Evolutionary conservation across 2,888 invertebrate genomes (phyloP).

Genomic region (Eledone cirrhosa): DNA sequence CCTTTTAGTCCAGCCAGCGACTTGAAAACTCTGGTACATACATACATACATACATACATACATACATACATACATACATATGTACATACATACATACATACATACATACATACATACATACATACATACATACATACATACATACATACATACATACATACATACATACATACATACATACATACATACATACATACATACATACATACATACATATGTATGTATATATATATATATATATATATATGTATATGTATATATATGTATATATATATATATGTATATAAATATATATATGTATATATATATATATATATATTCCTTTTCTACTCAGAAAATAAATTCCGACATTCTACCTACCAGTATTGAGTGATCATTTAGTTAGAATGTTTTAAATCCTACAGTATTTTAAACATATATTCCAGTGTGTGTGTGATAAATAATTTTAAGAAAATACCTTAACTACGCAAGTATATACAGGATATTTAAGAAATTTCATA

Average conservation of each 20-base stretch:
- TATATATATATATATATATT: too few relatives aligned
- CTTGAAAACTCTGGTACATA: too few relatives aligned
- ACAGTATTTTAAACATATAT: not conserved
- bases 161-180: not conserved
- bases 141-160: not conserved
- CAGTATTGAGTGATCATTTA: too few relatives aligned
- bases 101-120: not conserved
- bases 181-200: not conserved
- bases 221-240: constrained; percentile 14
- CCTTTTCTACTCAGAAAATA: too few relatives aligned
- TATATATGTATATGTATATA: not conserved
- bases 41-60: not conserved
- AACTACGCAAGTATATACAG: too few relatives aligned
- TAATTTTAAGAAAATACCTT: too few relatives aligned
- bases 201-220: not conserved
- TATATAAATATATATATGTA: not conserved
- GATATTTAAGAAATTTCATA: too few relatives aligned
- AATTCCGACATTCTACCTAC: too few relatives aligned
- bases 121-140: not conserved
- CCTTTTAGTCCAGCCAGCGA: too few relatives aligned
- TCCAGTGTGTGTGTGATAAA: not conserved
- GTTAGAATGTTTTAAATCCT: not conserved
- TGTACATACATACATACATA: not conserved
- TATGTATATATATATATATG: not conserved
- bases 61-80: not conserved